A percentile compares a stretch with the other conserved stretches of the same genome.
These are phyloP conservation scores for Gymnoscelis rufifasciata DNA, from an alignment of 2,888 invertebrate species.

Conservation along the genomic window DNA sequence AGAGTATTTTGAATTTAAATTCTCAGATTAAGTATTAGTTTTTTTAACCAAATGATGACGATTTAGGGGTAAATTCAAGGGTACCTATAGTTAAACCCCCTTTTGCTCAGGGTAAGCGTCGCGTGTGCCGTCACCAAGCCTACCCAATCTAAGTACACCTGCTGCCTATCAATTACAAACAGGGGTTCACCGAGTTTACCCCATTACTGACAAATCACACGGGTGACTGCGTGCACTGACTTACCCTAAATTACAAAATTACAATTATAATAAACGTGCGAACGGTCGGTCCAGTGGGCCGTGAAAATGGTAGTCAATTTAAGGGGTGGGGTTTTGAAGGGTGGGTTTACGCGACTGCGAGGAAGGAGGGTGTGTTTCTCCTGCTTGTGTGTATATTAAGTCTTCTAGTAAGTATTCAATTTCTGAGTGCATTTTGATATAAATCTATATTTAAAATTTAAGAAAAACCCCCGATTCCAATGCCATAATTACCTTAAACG, in stretches of 20 bases:
- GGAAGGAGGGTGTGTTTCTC: background rate
- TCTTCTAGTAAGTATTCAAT: too few species aligned
- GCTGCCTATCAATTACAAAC: conserved; percentile 5
- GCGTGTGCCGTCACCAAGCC: background rate
- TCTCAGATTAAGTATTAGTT: too few species aligned
- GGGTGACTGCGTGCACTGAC: conserved; percentile 31
- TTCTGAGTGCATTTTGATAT: too few species aligned
- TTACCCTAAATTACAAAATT: conserved; percentile 17
- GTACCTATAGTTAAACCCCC: too few species aligned
- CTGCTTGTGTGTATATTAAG: background rate
- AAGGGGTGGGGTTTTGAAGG: background rate
- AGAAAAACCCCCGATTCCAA: too few species aligned
- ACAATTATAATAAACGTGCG: conserved; percentile 20
- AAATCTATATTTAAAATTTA: too few species aligned
- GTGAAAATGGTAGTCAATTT: conserved; percentile 10
- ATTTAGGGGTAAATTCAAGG: too few species aligned
- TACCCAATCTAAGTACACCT: conserved; percentile 7
- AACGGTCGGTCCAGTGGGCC: conserved; percentile 10
- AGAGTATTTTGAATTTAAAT: too few species aligned
- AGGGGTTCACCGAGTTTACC: conserved; percentile 14
- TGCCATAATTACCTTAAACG: too few species aligned
- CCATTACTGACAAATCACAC: conserved; percentile 43
- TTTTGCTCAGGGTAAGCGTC: too few species aligned
- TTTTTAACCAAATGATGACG: too few species aligned
- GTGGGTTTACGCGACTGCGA: background rate